A percentile compares a stretch with the other conserved stretches of the same genome.
Evolutionary conservation across 37 sponge, comb jelly and placozoan genomes (phyloP).

Genomic region (Cliona cf. orientalis): DNA sequence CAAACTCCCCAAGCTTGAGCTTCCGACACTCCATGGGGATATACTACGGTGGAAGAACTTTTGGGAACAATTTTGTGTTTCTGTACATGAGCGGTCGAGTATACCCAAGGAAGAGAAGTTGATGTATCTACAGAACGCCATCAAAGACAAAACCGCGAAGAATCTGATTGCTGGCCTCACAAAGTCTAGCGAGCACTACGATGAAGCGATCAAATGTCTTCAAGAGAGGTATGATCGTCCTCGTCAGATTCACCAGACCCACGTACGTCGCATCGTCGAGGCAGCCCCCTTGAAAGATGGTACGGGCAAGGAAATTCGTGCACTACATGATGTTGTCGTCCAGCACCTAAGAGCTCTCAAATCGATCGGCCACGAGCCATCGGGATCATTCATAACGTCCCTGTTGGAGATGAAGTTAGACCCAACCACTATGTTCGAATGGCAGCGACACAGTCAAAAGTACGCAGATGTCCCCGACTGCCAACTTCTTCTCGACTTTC

Average conservation of each 20-base stretch:
- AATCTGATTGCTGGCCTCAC: conserved; percentile 45
- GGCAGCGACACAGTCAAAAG: conserved; percentile 48
- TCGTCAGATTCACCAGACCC: conserved; percentile 36
- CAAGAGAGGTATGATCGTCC: conserved; percentile 34
- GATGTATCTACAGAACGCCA: conserved; percentile 38
- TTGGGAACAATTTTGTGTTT: conserved; percentile 49
- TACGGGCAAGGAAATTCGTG: conserved; percentile 35
- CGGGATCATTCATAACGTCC: conserved; percentile 38
- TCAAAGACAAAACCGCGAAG: conserved; percentile 39
- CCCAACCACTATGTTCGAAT: conserved; percentile 45
- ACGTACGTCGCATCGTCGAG: conserved; percentile 29
- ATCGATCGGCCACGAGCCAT: conserved; percentile 24
- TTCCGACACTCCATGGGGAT: conserved; percentile 43
- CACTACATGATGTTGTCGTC: conserved; percentile 29
- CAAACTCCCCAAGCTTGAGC: conserved; percentile 48
- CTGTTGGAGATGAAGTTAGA: conserved; percentile 48
- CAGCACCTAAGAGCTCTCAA: conserved; percentile 43
- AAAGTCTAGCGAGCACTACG: conserved; percentile 39
- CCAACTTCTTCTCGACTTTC: conserved; percentile 32
- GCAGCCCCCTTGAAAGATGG: conserved; percentile 30
- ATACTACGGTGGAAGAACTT: conserved; percentile 43
- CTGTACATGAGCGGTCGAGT: conserved; percentile 35
- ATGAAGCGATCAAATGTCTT: conserved; percentile 39
- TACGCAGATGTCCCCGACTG: conserved; percentile 38
- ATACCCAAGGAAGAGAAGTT: conserved; percentile 36